Evolutionary conservation across 2,797 vertebrate species (phyloP).

Genomic region (Pelochelys cantorii): DNA sequence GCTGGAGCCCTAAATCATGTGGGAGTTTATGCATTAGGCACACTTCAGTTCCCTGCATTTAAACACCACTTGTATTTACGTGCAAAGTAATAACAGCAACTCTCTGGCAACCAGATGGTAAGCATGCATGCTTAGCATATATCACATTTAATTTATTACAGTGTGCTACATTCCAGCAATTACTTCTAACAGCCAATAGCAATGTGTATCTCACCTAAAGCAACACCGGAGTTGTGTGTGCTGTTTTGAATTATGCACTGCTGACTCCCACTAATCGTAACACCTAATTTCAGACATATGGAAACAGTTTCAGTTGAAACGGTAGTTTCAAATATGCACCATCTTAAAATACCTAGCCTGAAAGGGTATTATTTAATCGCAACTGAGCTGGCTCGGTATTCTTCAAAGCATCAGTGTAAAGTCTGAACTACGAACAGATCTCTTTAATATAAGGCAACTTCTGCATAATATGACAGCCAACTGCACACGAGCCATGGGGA

Average conservation of each 20-base stretch:
- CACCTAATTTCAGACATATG: conserved; percentile 66
- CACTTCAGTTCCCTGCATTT: conserved; percentile 39
- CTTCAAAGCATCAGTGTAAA: not conserved
- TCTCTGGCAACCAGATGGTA: conserved; percentile 70
- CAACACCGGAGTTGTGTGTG: conserved; percentile 54
- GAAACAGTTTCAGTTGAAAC: conserved; percentile 50
- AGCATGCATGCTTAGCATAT: conserved; percentile 64
- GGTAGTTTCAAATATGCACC: conserved; percentile 33
- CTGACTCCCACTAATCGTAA: conserved; percentile 57
- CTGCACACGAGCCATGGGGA: rapidly evolving
- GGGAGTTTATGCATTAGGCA: conserved; percentile 40
- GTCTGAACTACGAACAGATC: not conserved
- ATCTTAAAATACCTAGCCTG: not conserved
- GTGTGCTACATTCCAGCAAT: conserved; percentile 66
- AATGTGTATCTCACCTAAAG: conserved; percentile 64
- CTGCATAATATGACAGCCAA: rapidly evolving
- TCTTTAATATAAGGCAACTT: not conserved
- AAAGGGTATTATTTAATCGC: conserved; percentile 19
- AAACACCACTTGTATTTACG: conserved; percentile 53
- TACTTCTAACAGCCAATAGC: conserved; percentile 65
- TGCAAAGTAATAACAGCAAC: conserved; percentile 46
- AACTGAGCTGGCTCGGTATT: not conserved
- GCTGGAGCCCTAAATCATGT: conserved; percentile 36
- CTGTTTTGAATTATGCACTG: conserved; percentile 53
- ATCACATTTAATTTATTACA: conserved; percentile 67